These are phyloP conservation scores for rabbit (Oryctolagus cuniculus) DNA, from an alignment of 2,113 vertebrate genomes.

Conservation along the genomic window DNA sequence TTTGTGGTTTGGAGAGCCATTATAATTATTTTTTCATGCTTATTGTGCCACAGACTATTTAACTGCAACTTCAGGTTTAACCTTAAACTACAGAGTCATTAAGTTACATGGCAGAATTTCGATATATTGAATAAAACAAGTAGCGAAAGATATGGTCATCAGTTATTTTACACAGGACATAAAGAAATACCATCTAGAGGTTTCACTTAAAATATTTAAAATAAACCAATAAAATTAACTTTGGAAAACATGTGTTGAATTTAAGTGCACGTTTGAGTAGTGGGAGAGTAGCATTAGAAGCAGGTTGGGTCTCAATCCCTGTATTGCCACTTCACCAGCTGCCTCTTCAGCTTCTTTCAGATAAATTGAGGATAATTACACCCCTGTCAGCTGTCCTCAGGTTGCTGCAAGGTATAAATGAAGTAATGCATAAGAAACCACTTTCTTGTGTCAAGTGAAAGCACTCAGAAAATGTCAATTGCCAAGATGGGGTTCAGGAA, in stretches of 20 bases:
- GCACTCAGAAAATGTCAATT: background rate
- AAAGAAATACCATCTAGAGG: background rate
- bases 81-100: background rate
- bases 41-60: background rate
- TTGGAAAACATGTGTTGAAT: background rate
- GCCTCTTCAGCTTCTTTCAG: background rate
- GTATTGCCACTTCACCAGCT: background rate
- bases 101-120: background rate
- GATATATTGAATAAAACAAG: background rate
- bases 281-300: background rate
- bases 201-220: background rate
- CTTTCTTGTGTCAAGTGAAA: background rate
- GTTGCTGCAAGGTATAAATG: background rate
- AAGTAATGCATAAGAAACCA: background rate
- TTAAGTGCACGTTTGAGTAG: background rate
- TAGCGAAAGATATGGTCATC: background rate
- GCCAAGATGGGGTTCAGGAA: background rate
- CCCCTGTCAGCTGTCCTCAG: background rate
- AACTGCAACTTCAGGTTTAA: background rate
- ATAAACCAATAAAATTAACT: slow-evolving; percentile 16
- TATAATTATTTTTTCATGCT: background rate
- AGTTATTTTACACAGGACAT: background rate
- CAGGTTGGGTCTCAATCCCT: background rate
- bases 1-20: background rate
- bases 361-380: background rate